phyloP scores from a whole-genome alignment of 2,888 invertebrate species.

The Diaphora mendica region DNA sequence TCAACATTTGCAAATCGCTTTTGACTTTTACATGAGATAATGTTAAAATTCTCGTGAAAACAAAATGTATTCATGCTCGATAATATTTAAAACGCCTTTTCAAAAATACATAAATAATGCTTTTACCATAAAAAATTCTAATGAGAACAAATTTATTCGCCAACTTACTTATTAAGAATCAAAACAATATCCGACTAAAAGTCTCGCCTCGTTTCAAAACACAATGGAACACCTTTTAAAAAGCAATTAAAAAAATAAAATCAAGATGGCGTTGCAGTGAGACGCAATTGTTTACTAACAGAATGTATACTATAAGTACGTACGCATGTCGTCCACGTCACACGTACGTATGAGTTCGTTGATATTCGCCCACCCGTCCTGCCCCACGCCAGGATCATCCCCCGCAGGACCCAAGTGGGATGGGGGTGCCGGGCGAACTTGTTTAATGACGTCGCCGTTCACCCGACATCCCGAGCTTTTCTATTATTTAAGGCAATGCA shows the following conservation, averaged over 20 bases:
- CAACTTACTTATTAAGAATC: neutral
- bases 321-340: constrained; percentile 71
- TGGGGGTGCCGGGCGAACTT: constrained; percentile 67
- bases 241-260: constrained; percentile 25
- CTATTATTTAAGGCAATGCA: constrained; percentile 57
- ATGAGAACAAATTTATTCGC: constrained; percentile 2
- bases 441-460: constrained; percentile 82
- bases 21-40: constrained; percentile 24
- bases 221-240: constrained; percentile 13
- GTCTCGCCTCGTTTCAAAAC: constrained; percentile 1
- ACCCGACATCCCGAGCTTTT: constrained; percentile 73
- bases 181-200: neutral
- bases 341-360: constrained; percentile 84
- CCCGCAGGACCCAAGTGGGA: constrained; percentile 69
- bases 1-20: constrained; percentile 12
- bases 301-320: constrained; percentile 71
- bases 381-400: constrained; percentile 64
- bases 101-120: neutral
- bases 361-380: constrained; percentile 73
- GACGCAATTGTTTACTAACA: constrained; percentile 84
- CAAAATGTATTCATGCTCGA: constrained; percentile 8
- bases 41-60: constrained; percentile 21
- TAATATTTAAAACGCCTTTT: neutral
- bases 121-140: constrained; percentile 3
- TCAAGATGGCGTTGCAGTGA: constrained; percentile 51